Evolutionary conservation across 2,888 invertebrate genomes (phyloP), one percentile per base, ranked within the genome.

Genomic region (Dioctria rufipes): DNA sequence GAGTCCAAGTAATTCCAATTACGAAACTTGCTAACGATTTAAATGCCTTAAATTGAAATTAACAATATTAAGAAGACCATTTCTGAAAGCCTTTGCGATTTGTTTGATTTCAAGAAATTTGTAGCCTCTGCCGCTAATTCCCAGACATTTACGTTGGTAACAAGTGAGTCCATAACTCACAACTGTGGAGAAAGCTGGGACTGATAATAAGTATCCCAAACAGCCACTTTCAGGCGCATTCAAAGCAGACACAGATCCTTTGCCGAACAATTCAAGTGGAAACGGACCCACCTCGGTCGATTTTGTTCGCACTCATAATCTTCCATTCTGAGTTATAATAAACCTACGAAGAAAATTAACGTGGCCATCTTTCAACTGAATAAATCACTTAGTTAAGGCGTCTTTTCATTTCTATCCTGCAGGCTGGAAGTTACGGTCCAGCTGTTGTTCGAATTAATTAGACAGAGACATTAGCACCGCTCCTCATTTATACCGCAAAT

Each of bases 361-460:
- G 71, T 71, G 54, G 54, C 71, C 71, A 71, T 51, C 71, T 71
- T 71, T 46, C 54, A 51, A 71, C 71, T 37, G 40, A 71, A 71
- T 71, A 71, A 71, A 71, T 71, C 71, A 71, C 71, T 51, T 51
- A 51, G 71, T 51, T 46, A 25, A 46, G 71, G 51, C 54, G 71
- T 40, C 51, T 51, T 71, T 71, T 71, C 71, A 71, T 71, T 71
- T 71, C 71, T 71, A 51, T 49, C 71, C 25, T 25, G 25, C 25
- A 25, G 25, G 25, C 25, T 51, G 39, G 11, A 46, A 51, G 13
- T 25, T 13, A 5, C 39, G 49, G 71, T 71, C 51, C 71, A 71
- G 71, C 49, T 71, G 71, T 46, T 71, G 71, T 71, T 51, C 37
- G 71, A 71, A 71, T 71, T 71, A 71, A 71, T 71, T 71, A 71